Evolutionary conservation across 1,140 invertebrate species (phyloP), one percentile per base, ranked within the genome.

Genomic region (Bombus fervidus): DNA sequence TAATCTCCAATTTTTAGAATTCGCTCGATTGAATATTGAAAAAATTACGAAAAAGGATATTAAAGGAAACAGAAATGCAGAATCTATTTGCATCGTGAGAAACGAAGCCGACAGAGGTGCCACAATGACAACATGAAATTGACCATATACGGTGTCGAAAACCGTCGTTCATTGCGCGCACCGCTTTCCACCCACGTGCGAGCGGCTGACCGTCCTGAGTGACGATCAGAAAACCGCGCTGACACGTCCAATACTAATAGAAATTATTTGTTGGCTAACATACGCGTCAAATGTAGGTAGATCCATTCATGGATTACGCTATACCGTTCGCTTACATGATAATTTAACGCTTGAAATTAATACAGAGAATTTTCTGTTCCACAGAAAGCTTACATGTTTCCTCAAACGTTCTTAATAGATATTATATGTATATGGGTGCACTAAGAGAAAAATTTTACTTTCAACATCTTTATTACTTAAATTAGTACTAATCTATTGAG

Each of bases 121-220:
- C 34, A 74, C n/a, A 64, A 34, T 76, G 71, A 86, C 69, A 80
- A 82, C 47, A 64, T 53, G 79, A 88, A 88, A 91, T 87, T 89
- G 81, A 81, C 89, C 89, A 81, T 91, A 90, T 91, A 91, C 78
- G 89, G 90, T 64, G 72, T 85, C 75, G 87, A 82, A 88, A 90
- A 82, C 69, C 77, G 86, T 68, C 75, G 88, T 86, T 91, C 85
- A 81, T 90, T 85, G 78, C 86, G 80, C 87, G 85, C 78, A 87
- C 86, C 71, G 85, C 76, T 89, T 87, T 87, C 89, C 91, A 88
- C 91, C 91, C 88, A 91, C 91, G 83, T 92, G 88, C 43, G 18
- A 31, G 69, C 72, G 81, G 47, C 53, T 78, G 34, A 76, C 68
- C 72, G 39, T 69, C 78, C 53, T 59, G 64, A 47, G 68, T 57